A percentile compares a stretch with the other conserved stretches of the same genome.
Evolutionary conservation across 2,797 vertebrate species (phyloP).

Genomic region (Rhynchonycteris naso): DNA sequence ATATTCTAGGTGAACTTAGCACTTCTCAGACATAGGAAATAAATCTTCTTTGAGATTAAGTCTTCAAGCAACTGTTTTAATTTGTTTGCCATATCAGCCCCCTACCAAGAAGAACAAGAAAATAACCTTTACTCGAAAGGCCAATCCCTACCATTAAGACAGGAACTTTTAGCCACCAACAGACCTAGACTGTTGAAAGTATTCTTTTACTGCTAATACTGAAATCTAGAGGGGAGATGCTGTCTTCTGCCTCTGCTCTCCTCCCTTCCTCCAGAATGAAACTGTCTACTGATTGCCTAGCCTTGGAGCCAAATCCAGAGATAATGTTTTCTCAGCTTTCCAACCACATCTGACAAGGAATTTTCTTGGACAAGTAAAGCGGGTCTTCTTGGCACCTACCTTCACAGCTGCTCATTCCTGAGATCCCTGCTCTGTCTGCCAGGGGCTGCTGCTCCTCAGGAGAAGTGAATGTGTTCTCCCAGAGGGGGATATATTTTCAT

Average conservation of each 20-base stretch:
- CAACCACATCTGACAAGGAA: not conserved
- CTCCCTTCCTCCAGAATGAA: not conserved
- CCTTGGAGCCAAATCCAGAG: slow-evolving; percentile 56
- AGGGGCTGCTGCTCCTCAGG: not conserved
- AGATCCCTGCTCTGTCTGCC: not conserved
- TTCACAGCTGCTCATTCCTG: not conserved
- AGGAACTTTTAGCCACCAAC: not conserved
- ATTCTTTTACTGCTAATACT: not conserved
- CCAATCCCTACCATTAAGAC: not conserved
- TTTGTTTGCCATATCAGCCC: not conserved
- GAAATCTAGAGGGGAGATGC: not conserved
- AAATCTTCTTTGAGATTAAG: slow-evolving; percentile 33
- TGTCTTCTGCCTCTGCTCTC: not conserved
- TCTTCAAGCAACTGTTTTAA: not conserved
- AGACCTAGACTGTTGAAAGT: not conserved
- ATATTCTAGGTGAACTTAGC: not conserved
- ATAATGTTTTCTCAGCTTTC: slow-evolving; percentile 51
- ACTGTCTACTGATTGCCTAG: not conserved
- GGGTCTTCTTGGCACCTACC: not conserved
- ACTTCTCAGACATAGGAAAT: not conserved
- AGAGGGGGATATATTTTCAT: not conserved
- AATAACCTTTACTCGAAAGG: not conserved
- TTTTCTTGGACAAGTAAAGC: not conserved
- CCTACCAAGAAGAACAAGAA: not conserved
- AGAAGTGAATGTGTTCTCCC: not conserved